Base-by-base conservation (phyloP, 2,797 vertebrate genomes). In the Hoplostethus atlanticus region DNA sequence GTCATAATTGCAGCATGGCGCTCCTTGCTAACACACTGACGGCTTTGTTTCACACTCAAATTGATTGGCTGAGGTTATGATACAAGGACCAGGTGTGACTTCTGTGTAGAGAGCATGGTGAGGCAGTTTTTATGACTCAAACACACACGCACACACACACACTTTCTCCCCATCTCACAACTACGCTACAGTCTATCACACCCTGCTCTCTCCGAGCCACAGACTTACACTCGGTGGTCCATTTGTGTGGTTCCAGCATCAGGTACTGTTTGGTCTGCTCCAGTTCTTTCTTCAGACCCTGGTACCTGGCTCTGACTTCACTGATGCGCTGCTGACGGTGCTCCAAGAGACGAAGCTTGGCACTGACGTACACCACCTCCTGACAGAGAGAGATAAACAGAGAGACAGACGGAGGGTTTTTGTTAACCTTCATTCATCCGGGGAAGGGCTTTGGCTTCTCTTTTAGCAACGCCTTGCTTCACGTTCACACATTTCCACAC, bases 221-320 rank as follows among this genome's bases (percentile, higher is more conserved):
- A 51, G 55, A 80, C 91, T 97, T 94, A 99, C 98, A 99, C 93
- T 99, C 98, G 3, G 93, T 93, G 80, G 96, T 97, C 98, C 98
- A 99, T 73, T 97, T 98, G 85, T 96, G 96, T 15, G 98, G 97
- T 81, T 98, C 97, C 89, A 99, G 91, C 98, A 99, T 99, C 86
- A 99, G 92, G 77, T 97, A 93, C 87, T 98, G 98, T 70, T 99
- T 99, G 84, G 98, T 99, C 71, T 95, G 95, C 80, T 98, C 97
- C 93, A 99, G 93, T 89, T 99, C 98, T 81, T 96, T 96, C 96
- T 96, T 98, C 91, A 99, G 93, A 95, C 96, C 95, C 85, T 98
- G 96, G 0, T 99, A 99, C 89, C 96, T 98, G 87, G 97, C 96
- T 79, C 94, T 95, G 81, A 99, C 95, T 88, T 99, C 98, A 3